phyloP scores from a whole-genome alignment of 1,140 invertebrate genomes.

The Leptestheria dahalacensis region DNA sequence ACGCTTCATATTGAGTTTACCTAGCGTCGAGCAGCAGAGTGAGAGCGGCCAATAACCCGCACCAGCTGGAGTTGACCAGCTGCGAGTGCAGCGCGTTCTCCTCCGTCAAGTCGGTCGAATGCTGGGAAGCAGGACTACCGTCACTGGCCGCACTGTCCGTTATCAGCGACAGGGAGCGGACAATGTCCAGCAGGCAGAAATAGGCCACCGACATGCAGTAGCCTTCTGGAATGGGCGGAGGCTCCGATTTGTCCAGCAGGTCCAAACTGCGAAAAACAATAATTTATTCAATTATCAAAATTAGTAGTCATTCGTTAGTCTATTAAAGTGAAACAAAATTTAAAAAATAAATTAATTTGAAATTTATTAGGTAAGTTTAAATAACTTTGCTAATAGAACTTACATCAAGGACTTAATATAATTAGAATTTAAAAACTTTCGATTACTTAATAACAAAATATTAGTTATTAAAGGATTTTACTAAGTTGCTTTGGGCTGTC shows the following conservation, averaged over 20 bases:
- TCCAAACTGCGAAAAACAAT: slow-evolving; percentile 55
- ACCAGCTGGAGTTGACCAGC: slow-evolving; percentile 88
- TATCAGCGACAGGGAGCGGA: slow-evolving; percentile 54
- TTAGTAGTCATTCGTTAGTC: too few relatives aligned
- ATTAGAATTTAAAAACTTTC: too few relatives aligned
- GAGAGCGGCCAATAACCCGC: slow-evolving; percentile 76
- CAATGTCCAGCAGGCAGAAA: slow-evolving; percentile 75
- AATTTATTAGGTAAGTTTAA: slow-evolving; percentile 1
- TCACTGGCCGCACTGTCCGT: slow-evolving; percentile 40
- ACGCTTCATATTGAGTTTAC: too few relatives aligned
- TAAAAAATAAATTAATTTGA: neutral
- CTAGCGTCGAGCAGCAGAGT: slow-evolving; percentile 84
- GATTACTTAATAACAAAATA: too few relatives aligned
- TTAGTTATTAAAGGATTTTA: too few relatives aligned
- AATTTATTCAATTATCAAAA: slow-evolving; percentile 8
- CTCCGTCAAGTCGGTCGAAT: slow-evolving; percentile 31
- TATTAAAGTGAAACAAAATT: neutral
- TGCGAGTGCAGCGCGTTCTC: slow-evolving; percentile 47
- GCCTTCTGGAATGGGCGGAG: slow-evolving; percentile 80
- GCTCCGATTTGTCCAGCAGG: slow-evolving; percentile 85
- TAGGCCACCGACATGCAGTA: slow-evolving; percentile 92
- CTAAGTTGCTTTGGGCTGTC: slow-evolving; percentile 72
- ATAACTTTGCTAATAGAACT: too few relatives aligned
- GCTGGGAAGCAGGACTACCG: slow-evolving; percentile 17
- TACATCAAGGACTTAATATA: too few relatives aligned